Conservation (phyloP, 1,140 invertebrate genomes). For the Leptonema lineaticorne region DNA sequence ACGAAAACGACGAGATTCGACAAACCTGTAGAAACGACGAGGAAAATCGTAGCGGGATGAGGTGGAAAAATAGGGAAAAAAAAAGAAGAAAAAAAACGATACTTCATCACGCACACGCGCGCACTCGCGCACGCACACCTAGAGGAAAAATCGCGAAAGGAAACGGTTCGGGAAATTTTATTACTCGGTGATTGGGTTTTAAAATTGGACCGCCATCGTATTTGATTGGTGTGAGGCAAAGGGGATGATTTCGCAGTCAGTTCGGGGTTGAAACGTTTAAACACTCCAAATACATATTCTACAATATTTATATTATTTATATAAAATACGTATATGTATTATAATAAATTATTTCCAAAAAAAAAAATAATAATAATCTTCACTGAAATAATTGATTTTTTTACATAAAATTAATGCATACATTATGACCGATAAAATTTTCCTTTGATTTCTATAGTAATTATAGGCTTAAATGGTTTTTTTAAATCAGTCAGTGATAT, state of each 20-base stretch:
- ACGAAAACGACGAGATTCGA: background rate
- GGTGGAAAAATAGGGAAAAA: background rate
- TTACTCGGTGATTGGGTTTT: conserved; percentile 36
- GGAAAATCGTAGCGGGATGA: background rate
- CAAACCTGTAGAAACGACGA: background rate
- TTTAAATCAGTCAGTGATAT: no score
- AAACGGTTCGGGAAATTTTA: conserved; percentile 33
- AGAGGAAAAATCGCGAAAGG: background rate
- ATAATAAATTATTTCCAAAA: no score
- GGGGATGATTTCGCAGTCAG: background rate
- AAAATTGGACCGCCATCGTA: conserved; percentile 28
- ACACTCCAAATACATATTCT: no score
- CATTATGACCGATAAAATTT: no score
- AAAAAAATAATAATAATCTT: no score
- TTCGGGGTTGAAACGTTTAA: no score
- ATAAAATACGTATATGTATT: no score
- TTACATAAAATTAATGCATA: no score
- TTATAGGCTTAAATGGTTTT: no score
- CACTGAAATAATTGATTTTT: no score
- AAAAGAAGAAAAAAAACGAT: background rate
- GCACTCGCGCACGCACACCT: background rate
- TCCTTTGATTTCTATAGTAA: no score
- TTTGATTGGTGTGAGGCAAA: background rate
- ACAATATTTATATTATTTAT: no score
- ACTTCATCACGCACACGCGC: background rate